A percentile compares a stretch with the other conserved stretches of the same genome.
Evolutionary conservation across 2,113 vertebrate genomes (phyloP).

Genomic region (Prolemur simus): DNA sequence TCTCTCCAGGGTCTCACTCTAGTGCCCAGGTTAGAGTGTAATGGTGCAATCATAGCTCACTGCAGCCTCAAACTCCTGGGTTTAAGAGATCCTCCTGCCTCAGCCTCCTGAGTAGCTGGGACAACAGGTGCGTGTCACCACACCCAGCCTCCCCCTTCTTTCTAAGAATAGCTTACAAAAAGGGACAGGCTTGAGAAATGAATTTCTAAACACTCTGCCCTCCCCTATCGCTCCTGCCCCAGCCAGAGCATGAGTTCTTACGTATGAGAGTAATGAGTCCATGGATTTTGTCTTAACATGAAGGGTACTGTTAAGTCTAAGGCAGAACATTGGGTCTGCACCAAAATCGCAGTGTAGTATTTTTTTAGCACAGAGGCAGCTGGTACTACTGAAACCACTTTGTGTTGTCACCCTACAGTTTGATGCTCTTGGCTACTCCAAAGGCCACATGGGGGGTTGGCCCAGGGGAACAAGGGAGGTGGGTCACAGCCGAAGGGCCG

Average conservation of each 20-base stretch:
- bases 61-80: background rate
- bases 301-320: background rate
- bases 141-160: background rate
- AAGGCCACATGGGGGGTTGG: background rate
- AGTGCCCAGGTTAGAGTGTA: background rate
- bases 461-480: background rate
- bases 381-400: background rate
- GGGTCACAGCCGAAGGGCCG: background rate
- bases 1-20: background rate
- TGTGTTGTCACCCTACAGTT: background rate
- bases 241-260: background rate
- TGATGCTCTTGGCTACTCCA: background rate
- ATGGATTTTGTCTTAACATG: background rate
- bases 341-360: background rate
- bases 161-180: background rate
- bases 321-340: background rate
- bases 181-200: background rate
- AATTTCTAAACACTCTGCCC: background rate
- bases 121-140: background rate
- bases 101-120: background rate
- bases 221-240: background rate
- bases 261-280: background rate
- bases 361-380: background rate
- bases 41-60: background rate
- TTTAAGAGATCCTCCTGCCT: background rate